Evolutionary conservation across 2,113 vertebrate species (phyloP), one percentile per base, ranked within the genome.

Genomic region (Caretta caretta): DNA sequence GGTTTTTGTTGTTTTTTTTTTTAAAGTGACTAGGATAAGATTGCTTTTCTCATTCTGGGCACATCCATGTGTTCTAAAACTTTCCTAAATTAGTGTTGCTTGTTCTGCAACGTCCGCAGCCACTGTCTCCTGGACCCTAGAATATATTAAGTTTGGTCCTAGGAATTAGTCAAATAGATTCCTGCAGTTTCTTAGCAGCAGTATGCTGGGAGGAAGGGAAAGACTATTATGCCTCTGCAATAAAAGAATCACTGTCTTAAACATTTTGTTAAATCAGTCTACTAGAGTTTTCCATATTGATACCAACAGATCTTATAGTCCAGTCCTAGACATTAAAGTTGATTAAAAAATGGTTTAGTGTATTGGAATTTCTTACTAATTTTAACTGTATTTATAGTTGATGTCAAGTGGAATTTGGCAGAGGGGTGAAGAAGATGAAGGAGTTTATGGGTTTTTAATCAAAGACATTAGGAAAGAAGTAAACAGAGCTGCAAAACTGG

Each of bases 391-490:
- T 98, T 98, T 76, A 27, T 96, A 99, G 99, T 97, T 99, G 95
- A 99, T 99, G 97, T 99, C 99, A 65, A 99, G 99, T 98, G 99
- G 99, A 59, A 98, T 99, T 95, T 99, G 99, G 98, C 99, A 99
- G 96, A 98, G 99, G 76, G 99, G 99, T 35, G 83, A 98, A 96
- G 99, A 99, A 95, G 85, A 98, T 87, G 99, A 99, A 97, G 99
- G 99, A 51, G 94, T 99, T 56, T 98, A 99, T 90, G 99, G 99
- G 51, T 99, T 99, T 98, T 98, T 99, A 91, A 96, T 99, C 65
- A 96, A 98, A 4, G 99, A 99, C 96, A 99, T 99, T 96, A 99
- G 96, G 92, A 98, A 98, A 97, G 99, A 99, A 98, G 93, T 98
- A 54, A 98, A 97, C 5, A 98, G 99, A 96, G 99, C 99, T 49